Evolutionary conservation across 1,140 invertebrate species (phyloP), one percentile per base, ranked within the genome.

Genomic region (Trichonephila clavata): DNA sequence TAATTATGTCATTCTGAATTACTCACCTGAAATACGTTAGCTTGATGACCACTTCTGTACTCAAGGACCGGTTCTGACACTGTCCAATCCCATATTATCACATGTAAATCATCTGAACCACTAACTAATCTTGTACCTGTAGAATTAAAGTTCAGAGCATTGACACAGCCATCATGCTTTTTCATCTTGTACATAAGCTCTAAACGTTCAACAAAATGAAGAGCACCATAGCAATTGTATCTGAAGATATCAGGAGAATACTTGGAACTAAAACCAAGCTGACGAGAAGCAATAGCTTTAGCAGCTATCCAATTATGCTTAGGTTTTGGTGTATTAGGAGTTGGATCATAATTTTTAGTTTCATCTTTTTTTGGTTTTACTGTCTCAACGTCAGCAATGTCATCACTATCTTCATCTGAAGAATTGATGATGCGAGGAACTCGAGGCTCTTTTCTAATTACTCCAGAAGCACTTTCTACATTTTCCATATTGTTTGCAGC

Each of bases 61-160:
- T 96, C 96, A 86, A 97, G 95, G 14, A 97, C 94, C 6, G 96
- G 96, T 94, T 97, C 97, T 93, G 97, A 97, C 10, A 96, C 95
- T 20, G 98, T 97, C 98, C 98, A 99, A 95, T 99, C 97, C 98
- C 98, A 99, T 32, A 99, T 96, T 57, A 98, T 96, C 57, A 99
- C 97, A 77, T 97, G 96, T 16, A 97, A 97, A 96, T 99, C 99
- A 96, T 99, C 98, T 0, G 98, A 99, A 7, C 98, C 98, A 95
- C 98, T 98, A 0, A 97, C 98, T 86, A 99, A 95, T 80, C 97
- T 96, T 80, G 97, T 97, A 63, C 98, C 98, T 96, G 96, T 95
- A 86, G 97, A 96, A 96, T 98, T 98, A 95, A 99, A 99, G 96
- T 98, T 97, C 65, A 99, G 96, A 80, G 98, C 97, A 96, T 99